These are phyloP conservation scores for Rousettus leschenaultii DNA, from an alignment of 2,113 vertebrate species.

Conservation along the genomic window DNA sequence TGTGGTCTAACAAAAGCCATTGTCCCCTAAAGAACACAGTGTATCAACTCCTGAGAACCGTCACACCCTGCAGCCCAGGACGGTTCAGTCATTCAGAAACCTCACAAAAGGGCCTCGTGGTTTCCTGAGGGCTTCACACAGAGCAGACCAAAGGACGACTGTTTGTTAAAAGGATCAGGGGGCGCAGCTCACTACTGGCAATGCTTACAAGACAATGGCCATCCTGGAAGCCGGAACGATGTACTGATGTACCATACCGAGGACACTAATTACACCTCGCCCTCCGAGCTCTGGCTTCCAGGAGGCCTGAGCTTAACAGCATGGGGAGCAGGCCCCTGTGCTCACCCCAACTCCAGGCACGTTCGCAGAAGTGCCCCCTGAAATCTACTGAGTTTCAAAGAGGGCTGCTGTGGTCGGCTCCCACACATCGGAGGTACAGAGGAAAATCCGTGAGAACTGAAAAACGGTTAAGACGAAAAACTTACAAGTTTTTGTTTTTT, in stretches of 20 bases:
- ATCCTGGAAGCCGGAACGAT: neutral
- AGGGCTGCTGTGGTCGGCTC: neutral
- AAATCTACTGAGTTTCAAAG: neutral
- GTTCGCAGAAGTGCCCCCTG: neutral
- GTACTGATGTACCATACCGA: too few relatives aligned
- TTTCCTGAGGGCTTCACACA: slow-evolving; percentile 35
- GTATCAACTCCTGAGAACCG: slow-evolving; percentile 33
- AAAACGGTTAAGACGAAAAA: neutral
- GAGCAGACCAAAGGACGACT: neutral
- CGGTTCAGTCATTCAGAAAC: slow-evolving; percentile 24
- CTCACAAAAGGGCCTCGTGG: slow-evolving; percentile 40
- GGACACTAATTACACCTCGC: neutral
- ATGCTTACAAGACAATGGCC: neutral
- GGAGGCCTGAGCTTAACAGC: neutral
- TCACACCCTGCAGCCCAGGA: slow-evolving; percentile 1
- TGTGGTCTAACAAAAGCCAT: slow-evolving; percentile 27
- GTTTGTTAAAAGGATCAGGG: neutral
- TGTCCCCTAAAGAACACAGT: slow-evolving; percentile 42
- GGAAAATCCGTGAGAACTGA: neutral
- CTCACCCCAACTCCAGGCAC: neutral
- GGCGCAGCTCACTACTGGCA: neutral
- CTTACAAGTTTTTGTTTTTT: neutral
- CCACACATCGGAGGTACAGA: neutral
- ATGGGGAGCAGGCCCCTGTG: neutral
- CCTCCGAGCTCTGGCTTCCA: fast-evolving